These are phyloP conservation scores for Caenorhabditis elegans DNA, from an alignment of 1,140 invertebrate genomes.

Conservation along the genomic window DNA sequence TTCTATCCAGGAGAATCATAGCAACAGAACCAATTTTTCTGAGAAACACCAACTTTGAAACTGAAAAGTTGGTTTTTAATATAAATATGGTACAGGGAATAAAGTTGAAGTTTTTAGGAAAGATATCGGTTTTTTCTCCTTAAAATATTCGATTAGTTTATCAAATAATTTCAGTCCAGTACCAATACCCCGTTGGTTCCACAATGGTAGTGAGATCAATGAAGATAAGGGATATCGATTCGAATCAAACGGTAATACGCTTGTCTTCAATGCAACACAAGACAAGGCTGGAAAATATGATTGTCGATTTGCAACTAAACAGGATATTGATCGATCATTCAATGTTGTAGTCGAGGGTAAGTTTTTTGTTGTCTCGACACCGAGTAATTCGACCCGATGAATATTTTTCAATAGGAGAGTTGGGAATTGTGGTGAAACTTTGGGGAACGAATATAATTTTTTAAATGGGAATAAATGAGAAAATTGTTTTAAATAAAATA, in stretches of 20 bases:
- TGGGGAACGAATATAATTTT: neutral
- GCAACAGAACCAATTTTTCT: no score
- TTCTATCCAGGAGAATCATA: no score
- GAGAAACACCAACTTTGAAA: no score
- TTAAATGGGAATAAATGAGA: no score
- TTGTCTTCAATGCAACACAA: constrained; percentile 63
- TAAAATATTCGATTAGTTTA: no score
- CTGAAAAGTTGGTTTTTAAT: no score
- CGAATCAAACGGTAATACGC: constrained; percentile 63
- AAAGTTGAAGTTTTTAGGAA: no score
- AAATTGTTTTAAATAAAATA: no score
- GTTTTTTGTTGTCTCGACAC: no score
- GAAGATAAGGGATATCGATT: constrained; percentile 56
- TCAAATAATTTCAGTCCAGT: constrained; percentile 63
- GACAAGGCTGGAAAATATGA: constrained; percentile 63
- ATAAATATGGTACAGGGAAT: no score
- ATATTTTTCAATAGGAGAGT: neutral
- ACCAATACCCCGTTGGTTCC: constrained; percentile 60
- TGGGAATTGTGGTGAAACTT: neutral
- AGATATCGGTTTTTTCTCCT: no score
- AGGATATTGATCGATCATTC: constrained; percentile 62
- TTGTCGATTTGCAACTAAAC: constrained; percentile 59
- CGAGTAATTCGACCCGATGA: neutral
- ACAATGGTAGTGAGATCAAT: constrained; percentile 61
- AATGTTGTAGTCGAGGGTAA: constrained; percentile 63